phyloP scores from a whole-genome alignment of 2,113 vertebrate genomes.

The Otolemur garnettii region DNA sequence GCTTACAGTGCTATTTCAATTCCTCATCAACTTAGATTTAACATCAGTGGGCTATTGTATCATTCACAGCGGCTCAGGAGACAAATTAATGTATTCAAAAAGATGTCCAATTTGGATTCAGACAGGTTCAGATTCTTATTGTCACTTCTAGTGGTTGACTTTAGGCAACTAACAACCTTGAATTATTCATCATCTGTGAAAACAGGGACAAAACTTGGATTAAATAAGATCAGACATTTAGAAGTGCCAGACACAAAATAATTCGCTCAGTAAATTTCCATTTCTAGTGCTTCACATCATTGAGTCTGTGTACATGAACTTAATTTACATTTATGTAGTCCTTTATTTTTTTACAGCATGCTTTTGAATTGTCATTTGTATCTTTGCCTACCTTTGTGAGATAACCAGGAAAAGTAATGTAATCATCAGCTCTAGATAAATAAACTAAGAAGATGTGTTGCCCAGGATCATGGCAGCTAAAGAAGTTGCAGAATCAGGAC shows the following conservation, averaged over 20 bases:
- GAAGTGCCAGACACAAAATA: background rate
- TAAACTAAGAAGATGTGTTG: background rate
- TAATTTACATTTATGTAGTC: conserved; percentile 41
- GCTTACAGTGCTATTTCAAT: background rate
- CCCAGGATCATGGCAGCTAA: background rate
- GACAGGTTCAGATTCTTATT: background rate
- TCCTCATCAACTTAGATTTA: background rate
- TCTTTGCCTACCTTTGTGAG: background rate
- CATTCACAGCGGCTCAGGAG: conserved; percentile 6
- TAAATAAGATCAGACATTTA: conserved; percentile 31
- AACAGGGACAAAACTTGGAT: conserved; percentile 1
- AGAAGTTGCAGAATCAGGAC: background rate
- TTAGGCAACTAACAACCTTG: conserved; percentile 2
- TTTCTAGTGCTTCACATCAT: background rate
- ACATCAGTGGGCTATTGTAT: background rate
- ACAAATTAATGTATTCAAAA: background rate
- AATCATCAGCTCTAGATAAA: conserved; percentile 26
- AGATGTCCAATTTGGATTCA: conserved; percentile 1
- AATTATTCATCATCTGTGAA: conserved; percentile 43
- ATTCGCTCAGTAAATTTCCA: conserved; percentile 6
- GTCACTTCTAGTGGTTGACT: conserved; percentile 48
- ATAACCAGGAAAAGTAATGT: conserved; percentile 22
- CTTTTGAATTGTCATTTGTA: conserved; percentile 44
- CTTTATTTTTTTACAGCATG: conserved; percentile 23
- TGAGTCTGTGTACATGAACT: background rate